Evolutionary conservation across 2,797 vertebrate genomes (phyloP), one percentile per base, ranked within the genome.

Genomic region (Falco columbarius): DNA sequence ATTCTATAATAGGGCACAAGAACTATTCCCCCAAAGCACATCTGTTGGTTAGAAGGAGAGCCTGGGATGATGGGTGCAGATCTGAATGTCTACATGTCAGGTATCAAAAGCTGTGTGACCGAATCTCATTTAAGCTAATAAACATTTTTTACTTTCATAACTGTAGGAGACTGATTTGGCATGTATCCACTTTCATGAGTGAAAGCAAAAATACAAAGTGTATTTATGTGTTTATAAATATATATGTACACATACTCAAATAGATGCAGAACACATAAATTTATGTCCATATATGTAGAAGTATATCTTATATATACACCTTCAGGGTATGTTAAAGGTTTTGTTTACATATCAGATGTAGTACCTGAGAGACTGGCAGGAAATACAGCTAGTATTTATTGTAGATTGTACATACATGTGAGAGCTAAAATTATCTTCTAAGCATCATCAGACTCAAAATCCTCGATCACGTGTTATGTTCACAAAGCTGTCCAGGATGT

Each of bases 131-230:
- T 65, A 85, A 80, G 34, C 2, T 83, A 63, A 65, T 10, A 29
- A 36, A 24, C 36, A 4, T 32, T 5, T 15, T 75, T 79, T 40
- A 26, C 38, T 66, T 73, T 46, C 26, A 34, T 0, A 0, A 7
- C 30, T 66, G 1, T 6, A 47, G 85, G 47, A 52, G 40, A 12
- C 26, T 63, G 19, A 36, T 27, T 27, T 89, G 62, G 46, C 19
- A 24, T 14, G 12, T 54, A 46, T 47, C 47, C 66, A 12, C 16
- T 38, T 23, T 46, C 46, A 66, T 47, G 46, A 85, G 3, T 36
- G 46, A 58, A 87, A 89, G 34, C 21, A 85, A 54, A 89, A 88
- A 7, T 6, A 44, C 0, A 3, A 67, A 36, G 7, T 44, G 4
- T 22, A 46, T 3, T 51, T 16, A 18, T 11, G 9, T 42, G 36